Evolutionary conservation across 2,113 vertebrate species (phyloP).

Genomic region (Tupaia chinensis): DNA sequence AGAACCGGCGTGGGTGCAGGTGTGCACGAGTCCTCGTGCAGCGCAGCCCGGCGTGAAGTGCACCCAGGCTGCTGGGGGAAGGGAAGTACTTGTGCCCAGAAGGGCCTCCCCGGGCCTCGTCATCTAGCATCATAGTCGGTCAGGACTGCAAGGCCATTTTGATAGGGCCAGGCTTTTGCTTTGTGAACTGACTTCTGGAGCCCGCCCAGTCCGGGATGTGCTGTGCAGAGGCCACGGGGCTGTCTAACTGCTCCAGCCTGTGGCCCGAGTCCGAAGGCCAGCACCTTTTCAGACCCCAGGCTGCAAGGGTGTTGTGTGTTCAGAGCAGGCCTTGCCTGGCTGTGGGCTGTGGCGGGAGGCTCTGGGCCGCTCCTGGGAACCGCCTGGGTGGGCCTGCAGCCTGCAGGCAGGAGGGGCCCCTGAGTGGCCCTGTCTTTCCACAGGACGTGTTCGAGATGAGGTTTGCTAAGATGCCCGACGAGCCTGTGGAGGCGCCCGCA

Average conservation of each 20-base stretch:
- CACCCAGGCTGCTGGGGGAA: background rate
- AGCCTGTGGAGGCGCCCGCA: conserved; percentile 85
- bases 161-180: background rate
- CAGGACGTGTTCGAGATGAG: conserved; percentile 97
- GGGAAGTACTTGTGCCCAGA: background rate
- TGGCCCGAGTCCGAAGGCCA: no score
- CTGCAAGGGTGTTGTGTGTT: no score
- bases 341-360: no score
- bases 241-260: no score
- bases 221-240: fast-evolving
- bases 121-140: background rate
- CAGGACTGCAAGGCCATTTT: background rate
- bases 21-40: background rate
- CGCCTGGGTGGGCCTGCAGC: no score
- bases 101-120: background rate
- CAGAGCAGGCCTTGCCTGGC: no score
- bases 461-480: conserved; percentile 97
- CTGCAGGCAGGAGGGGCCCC: no score
- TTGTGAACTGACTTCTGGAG: no score
- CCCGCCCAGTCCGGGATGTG: fast-evolving
- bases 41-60: fast-evolving
- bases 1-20: no score
- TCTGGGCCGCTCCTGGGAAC: no score
- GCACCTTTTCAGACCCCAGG: no score
- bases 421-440: background rate